These are phyloP conservation scores for Orchesella cincta DNA, from an alignment of 1,140 invertebrate genomes.

Conservation along the genomic window DNA sequence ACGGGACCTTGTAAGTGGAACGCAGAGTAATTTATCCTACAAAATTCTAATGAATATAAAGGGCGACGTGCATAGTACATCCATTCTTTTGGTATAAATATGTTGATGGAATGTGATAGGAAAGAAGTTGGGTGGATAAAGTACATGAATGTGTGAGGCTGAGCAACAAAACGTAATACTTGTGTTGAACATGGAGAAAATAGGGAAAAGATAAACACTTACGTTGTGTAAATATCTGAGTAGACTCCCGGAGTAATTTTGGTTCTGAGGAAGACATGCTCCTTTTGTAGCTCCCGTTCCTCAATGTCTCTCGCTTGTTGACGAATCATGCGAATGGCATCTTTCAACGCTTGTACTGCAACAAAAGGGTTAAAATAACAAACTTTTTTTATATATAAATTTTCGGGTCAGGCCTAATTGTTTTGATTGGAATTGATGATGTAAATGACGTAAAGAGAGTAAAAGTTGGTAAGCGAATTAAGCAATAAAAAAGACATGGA, in stretches of 20 bases:
- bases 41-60: too few relatives aligned
- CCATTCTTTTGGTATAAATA: too few relatives aligned
- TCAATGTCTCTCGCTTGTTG: background rate
- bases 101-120: too few relatives aligned
- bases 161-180: too few relatives aligned
- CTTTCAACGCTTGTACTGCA: constrained; percentile 22
- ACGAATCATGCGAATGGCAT: constrained; percentile 21
- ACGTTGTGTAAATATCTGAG: constrained; percentile 29
- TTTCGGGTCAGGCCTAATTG: background rate
- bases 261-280: constrained; percentile 2
- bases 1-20: too few relatives aligned
- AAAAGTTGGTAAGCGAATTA: background rate
- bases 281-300: background rate
- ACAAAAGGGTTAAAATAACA: background rate
- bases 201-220: too few relatives aligned
- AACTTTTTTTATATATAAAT: background rate
- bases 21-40: too few relatives aligned
- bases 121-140: too few relatives aligned
- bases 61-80: too few relatives aligned
- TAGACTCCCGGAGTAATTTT: constrained; percentile 5
- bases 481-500: background rate
- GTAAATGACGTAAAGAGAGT: constrained; percentile 8
- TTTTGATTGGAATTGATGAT: constrained; percentile 28
- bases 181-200: too few relatives aligned
- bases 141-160: too few relatives aligned